Evolutionary conservation across 2,888 invertebrate species (phyloP), one percentile per base, ranked within the genome.

Genomic region (Stenchaetothrips biformis): DNA sequence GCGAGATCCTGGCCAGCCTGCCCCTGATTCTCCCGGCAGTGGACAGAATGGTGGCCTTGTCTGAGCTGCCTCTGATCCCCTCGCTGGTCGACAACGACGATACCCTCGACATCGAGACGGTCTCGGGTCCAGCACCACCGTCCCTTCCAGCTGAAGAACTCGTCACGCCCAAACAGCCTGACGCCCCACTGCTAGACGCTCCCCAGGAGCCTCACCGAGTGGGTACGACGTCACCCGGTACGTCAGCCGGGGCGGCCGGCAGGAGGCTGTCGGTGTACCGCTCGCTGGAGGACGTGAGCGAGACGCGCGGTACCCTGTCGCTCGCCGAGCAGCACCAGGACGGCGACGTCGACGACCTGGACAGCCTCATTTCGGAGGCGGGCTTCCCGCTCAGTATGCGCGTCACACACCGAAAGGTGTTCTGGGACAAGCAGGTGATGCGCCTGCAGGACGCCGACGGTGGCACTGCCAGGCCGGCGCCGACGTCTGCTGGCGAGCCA

Each of bases 381-480:
- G 67, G 67, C 67, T 74, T 74, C 67, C 67, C 67, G 67, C 67
- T 74, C 25, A 74, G 67, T 25, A 74, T 74, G 67, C 67, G 67
- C 21, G 67, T 74, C 25, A 74, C 67, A 7, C 67, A 74, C 67
- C 67, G 67, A 0, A 74, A 74, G 67, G 21, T 74, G 21, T 74
- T 74, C 67, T 74, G 67, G 67, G 67, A 74, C 67, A 74, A 74
- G 21, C 67, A 74, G 25, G 21, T 74, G 21, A 25, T 25, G 67
- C 67, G 67, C 25, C 21, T 25, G 21, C 7, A 11, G 67, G 67
- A 74, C 21, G 67, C 8, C 21, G 67, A 25, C 13, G 53, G 4
- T 13, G 53, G 53, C 11, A 18, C 53, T 53, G 53, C 3, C 53
- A 9, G 18, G 53, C 13, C 53, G 4, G 11, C 67, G 25, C 0